These are phyloP conservation scores for Suricata suricatta DNA, from an alignment of 2,113 vertebrate species.

Conservation along the genomic window DNA sequence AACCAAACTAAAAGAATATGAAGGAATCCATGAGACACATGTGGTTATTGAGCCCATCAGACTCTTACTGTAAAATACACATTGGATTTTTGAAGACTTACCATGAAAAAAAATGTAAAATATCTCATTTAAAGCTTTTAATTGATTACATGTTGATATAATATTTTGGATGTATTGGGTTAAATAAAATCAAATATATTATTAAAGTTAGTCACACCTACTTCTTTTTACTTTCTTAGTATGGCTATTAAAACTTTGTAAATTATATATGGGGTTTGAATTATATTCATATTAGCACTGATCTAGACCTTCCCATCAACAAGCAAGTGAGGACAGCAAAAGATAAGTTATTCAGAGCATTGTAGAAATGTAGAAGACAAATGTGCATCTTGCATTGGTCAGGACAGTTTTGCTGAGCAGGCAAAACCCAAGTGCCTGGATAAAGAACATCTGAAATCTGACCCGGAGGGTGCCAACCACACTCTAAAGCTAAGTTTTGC, in stretches of 20 bases:
- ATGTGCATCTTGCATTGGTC: fast-evolving
- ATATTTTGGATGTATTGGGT: not conserved
- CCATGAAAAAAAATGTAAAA: not conserved
- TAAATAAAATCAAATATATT: not conserved
- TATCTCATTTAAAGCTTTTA: not conserved
- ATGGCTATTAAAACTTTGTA: not conserved
- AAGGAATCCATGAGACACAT: not conserved
- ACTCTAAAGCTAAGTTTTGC: not conserved
- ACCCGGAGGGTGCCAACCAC: not conserved
- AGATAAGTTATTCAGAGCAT: not conserved
- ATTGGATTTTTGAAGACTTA: not conserved
- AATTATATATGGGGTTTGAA: not conserved
- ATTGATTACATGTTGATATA: not conserved
- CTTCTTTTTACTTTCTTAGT: not conserved
- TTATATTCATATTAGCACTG: not conserved
- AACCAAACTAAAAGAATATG: not conserved
- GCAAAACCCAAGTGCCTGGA: not conserved
- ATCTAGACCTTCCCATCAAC: not conserved
- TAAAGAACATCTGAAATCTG: not conserved
- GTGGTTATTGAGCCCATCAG: not conserved
- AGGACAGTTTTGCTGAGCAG: not conserved
- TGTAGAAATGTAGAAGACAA: not conserved
- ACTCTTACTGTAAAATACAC: not conserved
- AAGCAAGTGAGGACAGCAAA: not conserved
- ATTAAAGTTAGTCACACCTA: not conserved